These are phyloP conservation scores for Lemur catta DNA, from an alignment of 2,797 vertebrate genomes.

Conservation along the genomic window DNA sequence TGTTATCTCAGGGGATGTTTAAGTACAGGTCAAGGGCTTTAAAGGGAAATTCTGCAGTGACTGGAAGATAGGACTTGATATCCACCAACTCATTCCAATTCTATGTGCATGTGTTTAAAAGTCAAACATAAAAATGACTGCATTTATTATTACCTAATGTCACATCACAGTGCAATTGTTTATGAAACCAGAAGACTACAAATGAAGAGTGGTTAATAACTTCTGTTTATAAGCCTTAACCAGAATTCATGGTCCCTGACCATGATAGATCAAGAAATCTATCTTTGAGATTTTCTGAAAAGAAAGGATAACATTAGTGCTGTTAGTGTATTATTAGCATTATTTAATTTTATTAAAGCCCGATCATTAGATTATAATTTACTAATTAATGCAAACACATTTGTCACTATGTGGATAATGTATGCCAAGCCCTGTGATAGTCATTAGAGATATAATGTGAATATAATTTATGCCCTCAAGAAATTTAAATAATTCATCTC, in stretches of 20 bases:
- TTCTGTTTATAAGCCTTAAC: background rate
- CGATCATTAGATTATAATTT: constrained; percentile 42
- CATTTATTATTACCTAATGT: background rate
- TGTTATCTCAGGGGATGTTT: background rate
- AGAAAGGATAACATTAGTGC: background rate
- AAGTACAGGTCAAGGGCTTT: background rate
- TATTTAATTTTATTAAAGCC: constrained; percentile 56
- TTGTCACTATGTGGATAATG: constrained; percentile 6
- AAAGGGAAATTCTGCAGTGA: constrained; percentile 42
- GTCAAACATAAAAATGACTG: constrained; percentile 34
- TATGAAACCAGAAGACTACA: constrained; percentile 14
- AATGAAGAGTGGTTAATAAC: background rate
- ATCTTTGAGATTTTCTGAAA: constrained; percentile 42
- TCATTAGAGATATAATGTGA: constrained; percentile 45
- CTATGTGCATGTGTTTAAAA: background rate
- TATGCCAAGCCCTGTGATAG: constrained; percentile 30
- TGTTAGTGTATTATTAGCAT: constrained; percentile 25
- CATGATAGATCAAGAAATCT: constrained; percentile 11
- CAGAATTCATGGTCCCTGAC: background rate
- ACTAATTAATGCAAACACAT: constrained; percentile 40
- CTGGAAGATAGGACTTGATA: background rate
- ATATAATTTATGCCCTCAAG: constrained; percentile 44
- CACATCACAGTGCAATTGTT: background rate
- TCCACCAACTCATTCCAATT: background rate
- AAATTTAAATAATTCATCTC: constrained; percentile 63